Conservation (phyloP, 2,888 invertebrate genomes). For the Crematogaster levior region DNA sequence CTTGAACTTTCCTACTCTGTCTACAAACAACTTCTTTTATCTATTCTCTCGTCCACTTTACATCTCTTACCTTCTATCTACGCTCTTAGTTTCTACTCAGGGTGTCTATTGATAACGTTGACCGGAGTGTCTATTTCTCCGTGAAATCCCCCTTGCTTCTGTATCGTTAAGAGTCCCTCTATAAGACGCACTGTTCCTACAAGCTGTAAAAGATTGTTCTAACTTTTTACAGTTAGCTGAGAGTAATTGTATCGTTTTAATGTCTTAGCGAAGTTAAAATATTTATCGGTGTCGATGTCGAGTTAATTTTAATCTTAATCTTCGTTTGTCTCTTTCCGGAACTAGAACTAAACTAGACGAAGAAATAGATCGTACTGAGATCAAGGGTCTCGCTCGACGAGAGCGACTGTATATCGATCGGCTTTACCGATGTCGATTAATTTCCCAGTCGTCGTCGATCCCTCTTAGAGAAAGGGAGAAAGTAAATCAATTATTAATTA, state of each 20-base stretch:
- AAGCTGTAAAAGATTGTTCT: background rate
- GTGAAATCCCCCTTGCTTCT: background rate
- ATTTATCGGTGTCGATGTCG: slow-evolving; percentile 24
- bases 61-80: slow-evolving; percentile 48
- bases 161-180: background rate
- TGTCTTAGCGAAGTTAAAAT: slow-evolving; percentile 4
- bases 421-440: background rate
- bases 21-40: slow-evolving; percentile 49
- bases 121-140: background rate
- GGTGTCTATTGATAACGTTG: slow-evolving; percentile 72
- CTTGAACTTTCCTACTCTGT: slow-evolving; percentile 30
- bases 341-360: background rate
- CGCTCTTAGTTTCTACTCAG: slow-evolving; percentile 65
- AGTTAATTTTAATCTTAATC: background rate
- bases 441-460: background rate
- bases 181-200: slow-evolving; percentile 15
- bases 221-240: slow-evolving; percentile 4
- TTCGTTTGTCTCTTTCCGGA: slow-evolving; percentile 6
- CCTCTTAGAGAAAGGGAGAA: background rate
- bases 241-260: slow-evolving; percentile 30
- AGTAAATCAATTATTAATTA: slow-evolving; percentile 9
- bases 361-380: background rate
- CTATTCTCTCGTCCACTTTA: slow-evolving; percentile 12
- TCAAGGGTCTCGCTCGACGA: background rate
- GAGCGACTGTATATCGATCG: background rate